Percentiles rank a stretch among this genome's conserved stretches.
These are phyloP conservation scores for Melanerpes aurifrons DNA, from an alignment of 2,113 vertebrate species.

Conservation along the genomic window DNA sequence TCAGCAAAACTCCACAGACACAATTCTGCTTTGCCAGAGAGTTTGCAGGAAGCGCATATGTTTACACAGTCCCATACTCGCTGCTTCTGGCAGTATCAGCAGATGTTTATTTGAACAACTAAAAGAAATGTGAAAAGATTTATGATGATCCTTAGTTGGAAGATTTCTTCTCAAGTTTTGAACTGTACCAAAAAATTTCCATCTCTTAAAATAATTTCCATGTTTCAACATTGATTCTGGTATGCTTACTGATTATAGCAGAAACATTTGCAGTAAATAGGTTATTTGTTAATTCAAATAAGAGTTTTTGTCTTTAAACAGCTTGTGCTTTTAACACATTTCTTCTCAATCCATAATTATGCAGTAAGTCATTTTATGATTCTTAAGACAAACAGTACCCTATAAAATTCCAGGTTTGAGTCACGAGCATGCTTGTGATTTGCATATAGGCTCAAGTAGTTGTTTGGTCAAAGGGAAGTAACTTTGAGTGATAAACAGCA, in stretches of 20 bases:
- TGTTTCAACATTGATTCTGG: neutral
- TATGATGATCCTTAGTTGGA: neutral
- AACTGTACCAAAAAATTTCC: neutral
- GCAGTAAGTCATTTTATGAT: constrained; percentile 26
- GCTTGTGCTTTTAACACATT: constrained; percentile 47
- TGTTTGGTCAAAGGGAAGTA: neutral
- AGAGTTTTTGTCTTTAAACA: constrained; percentile 51
- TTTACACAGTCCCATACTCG: neutral
- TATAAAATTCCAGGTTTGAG: neutral
- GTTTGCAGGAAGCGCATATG: neutral
- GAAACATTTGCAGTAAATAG: constrained; percentile 42
- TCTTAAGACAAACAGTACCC: neutral
- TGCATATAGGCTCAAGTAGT: neutral
- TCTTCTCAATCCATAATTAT: constrained; percentile 35
- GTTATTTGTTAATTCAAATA: constrained; percentile 47
- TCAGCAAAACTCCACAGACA: neutral
- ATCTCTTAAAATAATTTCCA: neutral
- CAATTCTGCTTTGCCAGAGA: neutral
- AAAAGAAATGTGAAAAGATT: neutral
- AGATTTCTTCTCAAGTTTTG: neutral
- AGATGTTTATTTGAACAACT: neutral
- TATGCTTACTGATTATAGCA: constrained; percentile 12
- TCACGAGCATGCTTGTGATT: neutral
- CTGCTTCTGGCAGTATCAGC: neutral
- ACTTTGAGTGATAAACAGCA: neutral